Evolutionary conservation across 2,888 invertebrate genomes (phyloP), one percentile per base, ranked within the genome.

Genomic region (Formica aserva): DNA sequence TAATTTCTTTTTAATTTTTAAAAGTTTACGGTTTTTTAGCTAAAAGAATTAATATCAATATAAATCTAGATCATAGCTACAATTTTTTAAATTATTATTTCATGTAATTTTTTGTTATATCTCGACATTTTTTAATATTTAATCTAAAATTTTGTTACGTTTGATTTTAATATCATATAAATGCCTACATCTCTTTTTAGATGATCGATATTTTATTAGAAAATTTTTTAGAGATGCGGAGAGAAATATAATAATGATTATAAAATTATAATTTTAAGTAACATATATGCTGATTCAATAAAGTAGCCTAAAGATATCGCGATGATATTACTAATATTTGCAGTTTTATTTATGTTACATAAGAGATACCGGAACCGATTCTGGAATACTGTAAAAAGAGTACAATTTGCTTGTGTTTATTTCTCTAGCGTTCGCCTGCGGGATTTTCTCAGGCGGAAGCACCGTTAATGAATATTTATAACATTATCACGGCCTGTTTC

Each of bases 381-480:
- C 62, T 67, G 76, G 71, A 55, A 72, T 65, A 45, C 84, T 87
- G 83, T 78, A 86, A 81, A 57, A 60, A 57, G 63, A n/a, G 55
- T 69, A 32, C 52, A 52, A 83, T 86, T 89, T 82, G 80, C 82
- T 86, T 81, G 71, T 67, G 69, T 72, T 78, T 65, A 66, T 81
- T 89, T 83, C 52, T n/a, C 52, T 69, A 11, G 26, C 18, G 38
- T 32, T 41, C 32, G 60, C 29, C 55, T 26, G 13, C 48, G 22
- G 74, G 55, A 83, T 76, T 85, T 69, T 55, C 45, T 41, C 74
- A 29, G 3, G 29, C 74, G 41, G 55, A 72, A 82, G 78, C 57
- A 22, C 69, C 80, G 72, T 87, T 88, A 89, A 92, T 91, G 91
- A 91, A 92, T 92, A 92, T 92, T 92, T 91, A 91, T 90, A 86